Percentiles rank a stretch among this genome's conserved stretches.
Conservation (phyloP, 23 tunicate genomes). For the Ciona savignyi region DNA sequence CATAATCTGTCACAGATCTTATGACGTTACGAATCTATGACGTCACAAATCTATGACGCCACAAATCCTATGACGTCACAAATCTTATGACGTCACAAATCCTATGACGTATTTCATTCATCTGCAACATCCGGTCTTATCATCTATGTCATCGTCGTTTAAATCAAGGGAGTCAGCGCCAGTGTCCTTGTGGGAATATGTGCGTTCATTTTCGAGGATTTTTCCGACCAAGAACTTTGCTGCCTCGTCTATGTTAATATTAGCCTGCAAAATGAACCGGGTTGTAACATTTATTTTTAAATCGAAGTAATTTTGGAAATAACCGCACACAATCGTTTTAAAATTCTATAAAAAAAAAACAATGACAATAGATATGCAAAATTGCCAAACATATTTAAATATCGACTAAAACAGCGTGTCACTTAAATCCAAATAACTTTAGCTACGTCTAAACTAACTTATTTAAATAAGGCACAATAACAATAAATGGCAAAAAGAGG, state of each 20-base stretch:
- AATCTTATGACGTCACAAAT: neutral
- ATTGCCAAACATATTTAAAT: too few relatives aligned
- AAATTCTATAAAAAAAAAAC: neutral
- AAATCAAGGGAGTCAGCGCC: conserved; percentile 1
- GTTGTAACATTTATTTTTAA: neutral
- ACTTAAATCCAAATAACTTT: too few relatives aligned
- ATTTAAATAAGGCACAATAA: too few relatives aligned
- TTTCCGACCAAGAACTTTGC: conserved; percentile 45
- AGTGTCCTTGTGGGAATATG: neutral
- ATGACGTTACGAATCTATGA: too few relatives aligned
- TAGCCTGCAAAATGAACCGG: conserved; percentile 11
- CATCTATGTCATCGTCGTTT: neutral
- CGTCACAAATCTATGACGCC: too few relatives aligned
- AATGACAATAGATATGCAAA: neutral
- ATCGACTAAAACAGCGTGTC: too few relatives aligned
- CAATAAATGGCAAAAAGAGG: neutral
- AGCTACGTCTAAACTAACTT: too few relatives aligned
- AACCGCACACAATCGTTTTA: neutral
- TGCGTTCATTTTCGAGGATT: conserved; percentile 44
- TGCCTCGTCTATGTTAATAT: conserved; percentile 58
- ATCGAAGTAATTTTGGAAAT: neutral
- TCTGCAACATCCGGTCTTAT: neutral
- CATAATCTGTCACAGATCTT: too few relatives aligned
- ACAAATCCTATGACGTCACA: too few relatives aligned
- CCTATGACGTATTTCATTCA: neutral